A percentile compares a stretch with the other conserved stretches of the same genome.
phyloP scores from a whole-genome alignment of 64 coral and sea anemone species.

The Acropora yongei region DNA sequence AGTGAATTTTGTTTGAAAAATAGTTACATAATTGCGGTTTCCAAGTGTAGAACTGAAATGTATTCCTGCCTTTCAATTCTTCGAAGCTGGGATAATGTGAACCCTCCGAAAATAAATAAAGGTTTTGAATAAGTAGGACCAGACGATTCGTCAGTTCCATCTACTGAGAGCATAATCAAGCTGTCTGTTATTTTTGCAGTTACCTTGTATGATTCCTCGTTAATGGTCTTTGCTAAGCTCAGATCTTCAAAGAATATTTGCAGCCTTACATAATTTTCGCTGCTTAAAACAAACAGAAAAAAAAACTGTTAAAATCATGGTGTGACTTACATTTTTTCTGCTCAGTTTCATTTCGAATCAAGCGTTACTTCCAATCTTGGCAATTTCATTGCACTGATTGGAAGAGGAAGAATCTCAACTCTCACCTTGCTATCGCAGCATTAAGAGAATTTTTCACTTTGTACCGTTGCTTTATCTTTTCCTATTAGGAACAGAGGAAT shows the following conservation, averaged over 20 bases:
- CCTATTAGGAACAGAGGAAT: neutral
- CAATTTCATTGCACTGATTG: neutral
- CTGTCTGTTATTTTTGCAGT: neutral
- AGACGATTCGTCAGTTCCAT: too few species aligned
- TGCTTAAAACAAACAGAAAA: neutral
- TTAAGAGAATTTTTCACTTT: neutral
- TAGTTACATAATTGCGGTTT: too few species aligned
- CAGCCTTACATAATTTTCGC: conserved; percentile 57
- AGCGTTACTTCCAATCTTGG: neutral
- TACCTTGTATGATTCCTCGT: conserved; percentile 64
- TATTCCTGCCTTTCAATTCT: too few species aligned
- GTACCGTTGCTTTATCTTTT: neutral
- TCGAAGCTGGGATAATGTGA: too few species aligned
- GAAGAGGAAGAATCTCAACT: neutral
- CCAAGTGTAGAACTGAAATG: too few species aligned
- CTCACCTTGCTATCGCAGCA: neutral
- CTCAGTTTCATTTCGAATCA: too few species aligned
- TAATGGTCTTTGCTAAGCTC: conserved; percentile 29
- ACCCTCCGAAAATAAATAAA: too few species aligned
- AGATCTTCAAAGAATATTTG: conserved; percentile 68
- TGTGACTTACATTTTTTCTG: too few species aligned
- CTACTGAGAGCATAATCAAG: neutral
- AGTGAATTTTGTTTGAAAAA: too few species aligned
- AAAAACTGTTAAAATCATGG: too few species aligned
- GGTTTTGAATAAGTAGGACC: too few species aligned